Conservation (phyloP, 2,888 invertebrate genomes). For the Folsomia candida region DNA sequence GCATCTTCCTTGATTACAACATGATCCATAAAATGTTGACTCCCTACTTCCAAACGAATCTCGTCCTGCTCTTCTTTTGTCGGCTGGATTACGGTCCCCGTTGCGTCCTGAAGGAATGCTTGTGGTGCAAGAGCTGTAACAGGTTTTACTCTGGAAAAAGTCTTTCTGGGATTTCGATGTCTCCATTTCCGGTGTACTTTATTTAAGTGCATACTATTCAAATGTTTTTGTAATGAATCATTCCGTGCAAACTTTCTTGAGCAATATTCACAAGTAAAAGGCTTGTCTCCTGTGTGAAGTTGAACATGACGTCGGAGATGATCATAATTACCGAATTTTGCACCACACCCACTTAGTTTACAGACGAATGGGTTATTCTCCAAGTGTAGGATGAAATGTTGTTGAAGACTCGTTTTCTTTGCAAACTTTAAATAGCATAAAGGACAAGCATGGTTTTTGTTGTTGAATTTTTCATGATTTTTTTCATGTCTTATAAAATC, state of each 20-base stretch:
- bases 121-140: neutral
- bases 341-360: conserved; percentile 19
- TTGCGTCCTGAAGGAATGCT: too few species aligned
- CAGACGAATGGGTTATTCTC: conserved; percentile 29
- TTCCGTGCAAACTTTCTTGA: neutral
- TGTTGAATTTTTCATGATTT: neutral
- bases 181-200: neutral
- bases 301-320: conserved; percentile 21
- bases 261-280: neutral
- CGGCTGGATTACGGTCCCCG: too few species aligned
- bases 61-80: neutral
- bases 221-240: neutral
- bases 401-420: conserved; percentile 14
- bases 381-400: conserved; percentile 28
- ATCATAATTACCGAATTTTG: conserved; percentile 21
- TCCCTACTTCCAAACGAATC: neutral
- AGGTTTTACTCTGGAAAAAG: neutral
- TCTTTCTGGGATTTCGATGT: neutral
- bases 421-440: conserved; percentile 14
- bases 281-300: neutral
- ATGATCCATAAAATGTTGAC: neutral
- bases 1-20: neutral
- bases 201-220: neutral
- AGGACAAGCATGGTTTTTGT: too few species aligned
- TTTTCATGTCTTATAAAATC: neutral